Evolutionary conservation across 2,888 invertebrate genomes (phyloP).

Genomic region (Volucella bombylans): DNA sequence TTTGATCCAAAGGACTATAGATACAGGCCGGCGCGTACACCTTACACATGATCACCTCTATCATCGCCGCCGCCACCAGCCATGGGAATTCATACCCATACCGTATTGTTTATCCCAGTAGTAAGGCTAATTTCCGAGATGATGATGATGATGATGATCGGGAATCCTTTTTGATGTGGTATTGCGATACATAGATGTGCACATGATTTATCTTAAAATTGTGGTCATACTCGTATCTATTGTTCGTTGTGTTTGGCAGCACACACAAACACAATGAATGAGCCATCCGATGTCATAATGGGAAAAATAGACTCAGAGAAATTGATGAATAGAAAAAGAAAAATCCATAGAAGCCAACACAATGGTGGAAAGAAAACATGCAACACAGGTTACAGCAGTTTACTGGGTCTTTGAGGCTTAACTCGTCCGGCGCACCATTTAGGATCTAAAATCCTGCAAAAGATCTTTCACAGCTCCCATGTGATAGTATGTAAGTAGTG

Average conservation of each 20-base stretch:
- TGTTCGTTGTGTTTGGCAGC: slow-evolving; percentile 52
- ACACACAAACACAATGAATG: slow-evolving; percentile 65
- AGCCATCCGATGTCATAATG: slow-evolving; percentile 48
- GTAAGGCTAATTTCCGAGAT: slow-evolving; percentile 51
- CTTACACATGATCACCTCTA: slow-evolving; percentile 59
- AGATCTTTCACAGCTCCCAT: slow-evolving; percentile 40
- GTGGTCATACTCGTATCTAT: slow-evolving; percentile 56
- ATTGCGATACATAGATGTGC: slow-evolving; percentile 57
- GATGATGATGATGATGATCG: slow-evolving; percentile 57
- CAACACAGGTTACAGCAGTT: slow-evolving; percentile 22
- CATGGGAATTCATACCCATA: neutral
- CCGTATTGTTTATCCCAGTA: neutral
- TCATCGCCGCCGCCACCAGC: slow-evolving; percentile 5
- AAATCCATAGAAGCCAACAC: slow-evolving; percentile 18
- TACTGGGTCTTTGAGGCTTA: slow-evolving; percentile 39
- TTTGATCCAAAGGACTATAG: slow-evolving; percentile 13
- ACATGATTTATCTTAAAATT: slow-evolving; percentile 70
- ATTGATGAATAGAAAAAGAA: slow-evolving; percentile 33
- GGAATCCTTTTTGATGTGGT: slow-evolving; percentile 69
- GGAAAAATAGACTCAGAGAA: slow-evolving; percentile 58
- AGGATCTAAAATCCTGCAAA: slow-evolving; percentile 44
- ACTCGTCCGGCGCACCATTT: slow-evolving; percentile 49
- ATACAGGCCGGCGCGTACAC: slow-evolving; percentile 35
- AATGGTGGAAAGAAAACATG: slow-evolving; percentile 23
- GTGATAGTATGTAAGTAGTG: slow-evolving; percentile 19